A percentile compares a stretch with the other conserved stretches of the same genome.
phyloP scores from a whole-genome alignment of 2,113 vertebrate genomes.

The Corythornis madagascariensis region DNA sequence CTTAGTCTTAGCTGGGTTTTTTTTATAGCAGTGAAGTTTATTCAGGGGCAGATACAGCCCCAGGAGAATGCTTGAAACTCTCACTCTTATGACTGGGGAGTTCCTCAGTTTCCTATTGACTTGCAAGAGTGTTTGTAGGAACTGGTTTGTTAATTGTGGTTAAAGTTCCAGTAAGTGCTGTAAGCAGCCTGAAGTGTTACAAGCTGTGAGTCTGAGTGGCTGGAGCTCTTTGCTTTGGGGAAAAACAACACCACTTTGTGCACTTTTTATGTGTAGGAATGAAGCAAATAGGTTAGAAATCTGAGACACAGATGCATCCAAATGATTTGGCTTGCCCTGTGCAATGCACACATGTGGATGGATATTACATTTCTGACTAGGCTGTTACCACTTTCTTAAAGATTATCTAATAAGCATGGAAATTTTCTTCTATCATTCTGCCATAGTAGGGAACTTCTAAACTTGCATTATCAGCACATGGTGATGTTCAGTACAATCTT shows the following conservation, averaged over 20 bases:
- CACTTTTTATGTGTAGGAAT: neutral
- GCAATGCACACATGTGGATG: neutral
- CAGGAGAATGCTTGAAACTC: neutral
- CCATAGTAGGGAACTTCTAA: neutral
- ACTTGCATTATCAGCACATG: neutral
- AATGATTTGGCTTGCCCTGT: neutral
- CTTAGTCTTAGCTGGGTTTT: neutral
- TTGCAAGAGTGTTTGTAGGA: neutral
- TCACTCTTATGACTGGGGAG: neutral
- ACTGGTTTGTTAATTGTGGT: neutral
- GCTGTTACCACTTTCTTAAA: neutral
- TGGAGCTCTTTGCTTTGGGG: neutral
- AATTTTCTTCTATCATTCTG: neutral
- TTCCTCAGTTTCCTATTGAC: neutral
- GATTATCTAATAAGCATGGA: neutral
- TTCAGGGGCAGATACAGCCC: neutral
- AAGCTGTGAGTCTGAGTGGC: neutral
- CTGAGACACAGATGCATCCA: neutral
- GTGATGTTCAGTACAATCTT: neutral
- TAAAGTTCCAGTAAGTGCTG: neutral
- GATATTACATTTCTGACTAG: neutral
- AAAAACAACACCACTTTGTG: rapidly evolving
- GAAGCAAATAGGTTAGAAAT: neutral
- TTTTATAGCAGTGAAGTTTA: neutral
- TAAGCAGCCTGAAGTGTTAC: neutral